phyloP scores from a whole-genome alignment of 2,113 vertebrate genomes.

The Dipodomys stephensi region DNA sequence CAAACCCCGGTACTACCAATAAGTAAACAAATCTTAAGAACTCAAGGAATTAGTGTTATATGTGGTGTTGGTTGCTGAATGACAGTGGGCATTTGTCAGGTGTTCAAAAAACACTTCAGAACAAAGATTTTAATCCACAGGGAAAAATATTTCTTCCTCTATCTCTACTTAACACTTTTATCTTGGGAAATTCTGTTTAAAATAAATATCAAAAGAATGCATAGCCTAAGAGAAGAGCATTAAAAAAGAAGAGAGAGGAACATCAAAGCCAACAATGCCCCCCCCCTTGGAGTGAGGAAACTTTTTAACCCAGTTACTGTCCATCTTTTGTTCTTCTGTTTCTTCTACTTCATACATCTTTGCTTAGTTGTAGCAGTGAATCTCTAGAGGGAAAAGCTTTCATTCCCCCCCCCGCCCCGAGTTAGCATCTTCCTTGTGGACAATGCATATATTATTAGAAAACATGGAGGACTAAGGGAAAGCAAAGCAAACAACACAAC shows the following conservation, averaged over 20 bases:
- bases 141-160: slow-evolving; percentile 28
- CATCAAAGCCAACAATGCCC: not conserved
- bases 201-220: slow-evolving; percentile 54
- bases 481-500: not conserved
- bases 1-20: too few species aligned
- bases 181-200: slow-evolving; percentile 29
- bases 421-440: not conserved
- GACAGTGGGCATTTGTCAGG: not conserved
- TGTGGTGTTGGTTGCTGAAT: not conserved
- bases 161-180: slow-evolving; percentile 47
- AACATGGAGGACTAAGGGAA: not conserved
- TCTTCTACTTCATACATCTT: not conserved
- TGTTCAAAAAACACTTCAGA: slow-evolving; percentile 18
- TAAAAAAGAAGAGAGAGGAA: not conserved
- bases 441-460: not conserved
- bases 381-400: not conserved
- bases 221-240: not conserved
- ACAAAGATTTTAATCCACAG: not conserved
- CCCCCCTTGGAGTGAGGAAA: not conserved
- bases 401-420: not conserved
- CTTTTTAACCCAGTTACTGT: not conserved
- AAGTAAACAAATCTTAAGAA: too few species aligned
- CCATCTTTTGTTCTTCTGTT: not conserved
- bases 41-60: not conserved
- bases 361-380: not conserved